Base-by-base conservation (phyloP, 1,140 invertebrate species). In the Contarinia nasturtii region DNA sequence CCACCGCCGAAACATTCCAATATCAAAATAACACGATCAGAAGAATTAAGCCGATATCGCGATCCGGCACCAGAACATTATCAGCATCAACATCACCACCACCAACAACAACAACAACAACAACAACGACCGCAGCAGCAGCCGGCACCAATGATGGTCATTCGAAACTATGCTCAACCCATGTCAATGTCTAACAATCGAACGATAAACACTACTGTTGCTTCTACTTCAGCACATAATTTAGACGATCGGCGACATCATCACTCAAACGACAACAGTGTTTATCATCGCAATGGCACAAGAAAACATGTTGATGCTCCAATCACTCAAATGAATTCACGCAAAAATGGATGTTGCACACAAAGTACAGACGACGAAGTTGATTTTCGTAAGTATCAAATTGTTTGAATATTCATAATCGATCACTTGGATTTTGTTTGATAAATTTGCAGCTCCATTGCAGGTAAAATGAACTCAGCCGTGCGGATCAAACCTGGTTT, bases 401-500 rank as follows among this genome's bases (percentile, higher is more conserved):
- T n/a, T n/a, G n/a, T n/a, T n/a, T n/a, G n/a, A n/a, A n/a, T n/a
- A n/a, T n/a, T n/a, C n/a, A n/a, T n/a, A n/a, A n/a, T n/a, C n/a
- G n/a, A n/a, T n/a, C n/a, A n/a, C n/a, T n/a, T n/a, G n/a, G n/a
- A n/a, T n/a, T n/a, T n/a, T n/a, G n/a, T n/a, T n/a, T n/a, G n/a
- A n/a, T n/a, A n/a, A n/a, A n/a, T n/a, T n/a, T n/a, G n/a, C n/a
- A n/a, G n/a, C n/a, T n/a, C n/a, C n/a, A n/a, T n/a, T 40, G 41
- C 40, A 18, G 44, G 41, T 36, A 44, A 46, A 14, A 19, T 36
- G n/a, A 36, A 27, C 10, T 27, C 15, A 21, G 14, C 44, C 2
- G 34, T 49, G 0, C 45, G 46, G n/a, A n/a, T n/a, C n/a, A n/a
- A n/a, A 22, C 21, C 27, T 14, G 48, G 48, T 1, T 49, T 46